Evolutionary conservation across 1,140 invertebrate species (phyloP), one percentile per base, ranked within the genome.

Genomic region (Dufourea novaeangliae): DNA sequence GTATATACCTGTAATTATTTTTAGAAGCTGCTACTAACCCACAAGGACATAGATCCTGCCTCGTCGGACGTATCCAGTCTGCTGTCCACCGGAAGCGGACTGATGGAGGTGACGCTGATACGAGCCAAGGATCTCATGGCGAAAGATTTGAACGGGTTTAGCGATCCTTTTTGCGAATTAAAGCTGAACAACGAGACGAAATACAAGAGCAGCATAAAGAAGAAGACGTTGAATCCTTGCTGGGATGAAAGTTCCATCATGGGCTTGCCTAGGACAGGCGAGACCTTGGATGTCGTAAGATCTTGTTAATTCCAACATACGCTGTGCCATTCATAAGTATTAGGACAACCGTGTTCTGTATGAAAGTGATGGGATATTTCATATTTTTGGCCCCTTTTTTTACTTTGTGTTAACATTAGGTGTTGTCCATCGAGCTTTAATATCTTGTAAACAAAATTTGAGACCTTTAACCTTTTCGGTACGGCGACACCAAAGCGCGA

Each of bases 211-310:
- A 91, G 89, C 61, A 92, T 94, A 7, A 94, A 94, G 74, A 94
- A 94, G 85, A 94, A 94, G 76, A 94, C 94, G 0, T 82, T 94
- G 62, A 93, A 93, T 83, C 94, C 94, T 7, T 92, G 91, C 44
- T 94, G 94, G 94, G 93, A 94, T 79, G 94, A 94, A 79, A 93
- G 89, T 72, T 92, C 93, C 2, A 94, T 94, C 12, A 92, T 93
- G 83, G 93, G 93, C 61, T 82, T 94, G 29, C 93, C 91, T 17
- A 89, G 91, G 72, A 82, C 79, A 5, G 86, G 88, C 14, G 92
- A 93, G 81, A 86, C 88, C 69, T 86, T 94, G 52, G 92, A 93
- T 77, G 91, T 94, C 71, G 94, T 94, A 87, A 86, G 67, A 61
- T 41, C 14, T 46, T 29, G 4, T 14, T 32, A 6, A 17, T n/a